A percentile compares a stretch with the other conserved stretches of the same genome.
phyloP scores from a whole-genome alignment of 2,797 vertebrate species.

The Anomalospiza imberbis region DNA sequence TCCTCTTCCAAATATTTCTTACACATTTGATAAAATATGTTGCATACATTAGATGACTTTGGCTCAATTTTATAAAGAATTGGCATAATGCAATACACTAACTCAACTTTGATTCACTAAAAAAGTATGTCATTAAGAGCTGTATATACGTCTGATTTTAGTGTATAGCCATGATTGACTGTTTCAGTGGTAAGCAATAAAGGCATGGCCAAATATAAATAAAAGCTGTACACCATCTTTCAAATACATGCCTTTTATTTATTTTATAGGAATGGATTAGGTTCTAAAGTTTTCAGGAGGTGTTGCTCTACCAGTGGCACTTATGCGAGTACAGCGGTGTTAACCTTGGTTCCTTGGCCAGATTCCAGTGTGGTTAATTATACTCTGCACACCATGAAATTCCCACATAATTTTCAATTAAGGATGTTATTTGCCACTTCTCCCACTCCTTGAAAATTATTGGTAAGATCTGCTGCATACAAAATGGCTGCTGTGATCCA shows the following conservation, averaged over 20 bases:
- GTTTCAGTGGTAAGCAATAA: slow-evolving; percentile 35
- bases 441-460: slow-evolving; percentile 16
- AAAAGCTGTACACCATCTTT: slow-evolving; percentile 33
- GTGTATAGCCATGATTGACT: slow-evolving; percentile 1
- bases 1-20: slow-evolving; percentile 58
- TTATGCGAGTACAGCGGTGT: neutral
- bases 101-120: slow-evolving; percentile 41
- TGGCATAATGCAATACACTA: slow-evolving; percentile 28
- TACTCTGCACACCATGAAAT: slow-evolving; percentile 45
- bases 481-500: slow-evolving; percentile 28
- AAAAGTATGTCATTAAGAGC: slow-evolving; percentile 41
- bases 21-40: slow-evolving; percentile 58
- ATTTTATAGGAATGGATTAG: slow-evolving; percentile 44
- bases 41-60: slow-evolving; percentile 56
- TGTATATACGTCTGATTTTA: slow-evolving; percentile 31
- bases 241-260: slow-evolving; percentile 35
- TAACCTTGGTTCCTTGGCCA: slow-evolving; percentile 44
- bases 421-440: slow-evolving; percentile 51
- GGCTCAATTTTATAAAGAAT: slow-evolving; percentile 30
- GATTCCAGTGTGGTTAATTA: slow-evolving; percentile 50
- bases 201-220: slow-evolving; percentile 44
- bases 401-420: slow-evolving; percentile 59
- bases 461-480: neutral
- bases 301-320: slow-evolving; percentile 49
- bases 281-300: slow-evolving; percentile 37